Percentiles rank a stretch among this genome's conserved stretches.
Conservation (phyloP, 2,888 invertebrate species). For the Clunio marinus region DNA sequence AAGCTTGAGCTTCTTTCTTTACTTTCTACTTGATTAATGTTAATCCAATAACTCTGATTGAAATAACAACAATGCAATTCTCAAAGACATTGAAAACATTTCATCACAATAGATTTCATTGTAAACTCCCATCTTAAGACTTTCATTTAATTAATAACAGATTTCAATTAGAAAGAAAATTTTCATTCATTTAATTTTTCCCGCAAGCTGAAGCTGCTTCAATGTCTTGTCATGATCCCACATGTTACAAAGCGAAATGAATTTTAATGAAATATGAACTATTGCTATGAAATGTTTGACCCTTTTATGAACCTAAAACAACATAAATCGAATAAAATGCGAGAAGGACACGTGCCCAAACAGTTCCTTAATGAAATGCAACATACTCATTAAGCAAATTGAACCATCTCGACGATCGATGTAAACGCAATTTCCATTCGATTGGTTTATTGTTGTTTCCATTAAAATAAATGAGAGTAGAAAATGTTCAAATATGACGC, state of each 20-base stretch:
- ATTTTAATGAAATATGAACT: not conserved
- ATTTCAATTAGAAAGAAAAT: constrained; percentile 11
- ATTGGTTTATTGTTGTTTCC: not conserved
- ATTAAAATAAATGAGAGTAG: constrained; percentile 23
- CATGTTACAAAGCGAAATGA: not conserved
- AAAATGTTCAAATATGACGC: constrained; percentile 16
- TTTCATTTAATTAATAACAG: not conserved
- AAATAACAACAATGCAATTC: no score
- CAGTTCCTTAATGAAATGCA: constrained; percentile 30
- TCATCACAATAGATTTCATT: not conserved
- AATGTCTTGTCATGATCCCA: not conserved
- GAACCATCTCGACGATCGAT: not conserved
- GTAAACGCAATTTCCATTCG: not conserved
- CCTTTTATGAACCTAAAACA: not conserved
- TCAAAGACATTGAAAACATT: no score
- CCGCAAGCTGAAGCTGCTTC: not conserved
- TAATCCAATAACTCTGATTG: no score
- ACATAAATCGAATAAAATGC: not conserved
- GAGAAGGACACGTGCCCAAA: not conserved
- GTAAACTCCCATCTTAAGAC: not conserved
- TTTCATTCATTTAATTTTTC: not conserved
- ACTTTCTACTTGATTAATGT: no score
- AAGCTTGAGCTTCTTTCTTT: no score
- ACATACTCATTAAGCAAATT: constrained; percentile 33
- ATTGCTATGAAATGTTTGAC: not conserved